Percentiles rank a stretch among this genome's conserved stretches.
Evolutionary conservation across 2,113 vertebrate genomes (phyloP).

Genomic region (Spilogale gracilis): DNA sequence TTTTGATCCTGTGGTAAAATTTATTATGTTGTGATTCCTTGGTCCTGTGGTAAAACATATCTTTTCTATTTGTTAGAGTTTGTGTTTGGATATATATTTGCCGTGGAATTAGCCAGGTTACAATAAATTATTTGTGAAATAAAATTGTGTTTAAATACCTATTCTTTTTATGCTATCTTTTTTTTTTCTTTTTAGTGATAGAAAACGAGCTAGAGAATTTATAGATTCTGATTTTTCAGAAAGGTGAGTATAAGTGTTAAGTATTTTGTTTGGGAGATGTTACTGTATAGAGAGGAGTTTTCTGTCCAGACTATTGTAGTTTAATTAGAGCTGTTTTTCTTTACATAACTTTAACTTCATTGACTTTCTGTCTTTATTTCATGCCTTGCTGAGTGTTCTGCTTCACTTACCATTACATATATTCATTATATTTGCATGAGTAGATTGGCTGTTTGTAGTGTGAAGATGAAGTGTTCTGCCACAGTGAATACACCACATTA

Average conservation of each 20-base stretch:
- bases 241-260: constrained; percentile 86
- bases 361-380: constrained; percentile 6
- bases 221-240: constrained; percentile 93
- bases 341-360: background rate
- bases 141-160: constrained; percentile 57
- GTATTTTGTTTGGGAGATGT: background rate
- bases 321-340: constrained; percentile 9
- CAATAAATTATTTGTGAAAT: constrained; percentile 43
- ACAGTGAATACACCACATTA: background rate
- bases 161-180: constrained; percentile 71
- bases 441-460: background rate
- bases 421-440: background rate
- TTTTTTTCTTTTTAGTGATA: constrained; percentile 88
- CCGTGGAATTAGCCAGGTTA: constrained; percentile 38
- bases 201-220: constrained; percentile 92
- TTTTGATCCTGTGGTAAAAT: constrained; percentile 40
- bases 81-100: constrained; percentile 38
- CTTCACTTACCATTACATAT: background rate
- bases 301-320: background rate
- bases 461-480: background rate
- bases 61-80: constrained; percentile 36
- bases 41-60: background rate
- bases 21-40: constrained; percentile 5
- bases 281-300: background rate
- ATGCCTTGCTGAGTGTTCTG: background rate